A percentile compares a stretch with the other conserved stretches of the same genome.
Conservation (phyloP, 2,797 vertebrate species). For the Loriculus beryllinus region DNA sequence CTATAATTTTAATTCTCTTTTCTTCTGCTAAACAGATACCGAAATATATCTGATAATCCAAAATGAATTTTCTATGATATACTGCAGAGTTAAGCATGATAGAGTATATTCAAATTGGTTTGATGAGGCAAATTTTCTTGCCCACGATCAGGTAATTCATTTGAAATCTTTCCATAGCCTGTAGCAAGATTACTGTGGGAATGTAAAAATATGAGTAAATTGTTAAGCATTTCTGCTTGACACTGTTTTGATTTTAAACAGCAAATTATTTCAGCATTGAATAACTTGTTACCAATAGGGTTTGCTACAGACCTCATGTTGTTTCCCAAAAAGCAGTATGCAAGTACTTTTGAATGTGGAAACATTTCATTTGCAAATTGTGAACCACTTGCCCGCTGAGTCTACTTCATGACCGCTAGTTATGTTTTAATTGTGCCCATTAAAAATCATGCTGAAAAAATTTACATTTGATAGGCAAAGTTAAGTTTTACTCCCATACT, state of each 20-base stretch:
- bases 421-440: conserved; percentile 93
- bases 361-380: conserved; percentile 81
- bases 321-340: conserved; percentile 71
- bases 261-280: conserved; percentile 85
- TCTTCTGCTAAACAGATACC: conserved; percentile 59
- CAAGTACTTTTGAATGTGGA: conserved; percentile 74
- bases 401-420: conserved; percentile 92
- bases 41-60: conserved; percentile 67
- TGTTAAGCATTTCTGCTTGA: conserved; percentile 73
- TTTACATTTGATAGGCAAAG: conserved; percentile 99
- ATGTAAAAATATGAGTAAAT: conserved; percentile 76
- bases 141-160: conserved; percentile 77
- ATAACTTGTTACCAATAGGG: conserved; percentile 62
- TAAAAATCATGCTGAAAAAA: conserved; percentile 99
- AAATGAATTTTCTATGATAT: conserved; percentile 79
- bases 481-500: conserved; percentile 99
- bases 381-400: conserved; percentile 98
- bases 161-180: conserved; percentile 81
- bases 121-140: conserved; percentile 74
- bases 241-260: conserved; percentile 72
- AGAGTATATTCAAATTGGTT: conserved; percentile 69
- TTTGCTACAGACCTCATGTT: conserved; percentile 77
- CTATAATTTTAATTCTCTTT: conserved; percentile 68
- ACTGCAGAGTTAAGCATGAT: conserved; percentile 78
- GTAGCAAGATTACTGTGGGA: conserved; percentile 82